Base-by-base conservation (phyloP, 2,113 vertebrate genomes). In the Rynchops niger region DNA sequence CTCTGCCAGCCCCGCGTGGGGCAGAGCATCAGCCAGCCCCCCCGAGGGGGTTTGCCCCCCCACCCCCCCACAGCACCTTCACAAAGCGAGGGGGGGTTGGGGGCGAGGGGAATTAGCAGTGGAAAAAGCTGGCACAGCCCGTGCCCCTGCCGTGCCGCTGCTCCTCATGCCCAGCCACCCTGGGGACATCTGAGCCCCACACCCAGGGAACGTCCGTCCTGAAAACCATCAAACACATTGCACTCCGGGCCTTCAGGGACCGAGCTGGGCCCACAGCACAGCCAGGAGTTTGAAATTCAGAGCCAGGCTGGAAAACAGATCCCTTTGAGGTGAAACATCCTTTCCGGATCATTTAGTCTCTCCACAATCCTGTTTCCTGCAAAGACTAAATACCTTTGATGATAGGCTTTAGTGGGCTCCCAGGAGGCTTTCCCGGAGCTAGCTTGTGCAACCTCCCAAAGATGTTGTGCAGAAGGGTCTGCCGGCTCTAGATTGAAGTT, bases 131-230 rank as follows among this genome's bases (percentile, higher is more conserved):
- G 55, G 76, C 80, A 30, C 56, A 18, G 67, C 16, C 29, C 30
- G 3, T 3, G 43, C 0, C 18, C 45, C 36, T 2, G 19, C 50
- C 0, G 0, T 2, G 30, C 55, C 2, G 6, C 72, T 5, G 45
- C 50, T 59, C 65, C 56, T 9, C 3, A 0, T 4, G 63, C 80
- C 80, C 26, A 18, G 73, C 45, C n/a, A 1, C 4, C 4, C 63
- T 3, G 32, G 32, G 58, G 5, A 14, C 9, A n/a, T 6, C 14
- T 0, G 5, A 78, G 71, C 86, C 11, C 3, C 2, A 0, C n/a
- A 4, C 15, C 55, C 53, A 1, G 36, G 45, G 4, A 23, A 20
- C 9, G 9, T 49, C 3, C 0, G 43, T 9, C 49, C 78, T 25
- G 69, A 32, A 7, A 49, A 8, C 32, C 86, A 52, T 25, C 92